A percentile compares a stretch with the other conserved stretches of the same genome.
Conservation (phyloP, 2,797 vertebrate species). For the Thaleichthys pacificus region DNA sequence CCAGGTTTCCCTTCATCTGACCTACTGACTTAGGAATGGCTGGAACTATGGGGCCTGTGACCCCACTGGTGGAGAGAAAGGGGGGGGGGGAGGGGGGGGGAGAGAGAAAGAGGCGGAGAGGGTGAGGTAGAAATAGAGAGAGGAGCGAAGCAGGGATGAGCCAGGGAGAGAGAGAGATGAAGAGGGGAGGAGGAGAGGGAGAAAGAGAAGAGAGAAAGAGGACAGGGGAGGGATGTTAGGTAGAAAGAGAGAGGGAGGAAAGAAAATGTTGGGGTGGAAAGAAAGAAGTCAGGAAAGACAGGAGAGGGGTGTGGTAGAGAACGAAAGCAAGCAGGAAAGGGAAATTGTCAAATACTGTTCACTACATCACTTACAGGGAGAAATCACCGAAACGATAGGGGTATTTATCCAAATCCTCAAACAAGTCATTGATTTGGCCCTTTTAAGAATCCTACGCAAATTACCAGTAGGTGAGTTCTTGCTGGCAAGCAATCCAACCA, state of each 20-base stretch:
- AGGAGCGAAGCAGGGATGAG: slow-evolving; percentile 57
- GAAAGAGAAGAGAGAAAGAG: neutral
- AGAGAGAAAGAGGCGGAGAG: slow-evolving; percentile 28
- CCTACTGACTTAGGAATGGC: slow-evolving; percentile 23
- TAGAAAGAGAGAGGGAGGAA: neutral
- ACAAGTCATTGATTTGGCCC: no score
- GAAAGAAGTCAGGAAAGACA: slow-evolving; percentile 58
- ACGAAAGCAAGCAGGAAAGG: slow-evolving; percentile 26
- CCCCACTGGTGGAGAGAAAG: neutral
- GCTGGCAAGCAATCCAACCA: neutral
- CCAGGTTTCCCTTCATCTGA: slow-evolving; percentile 23
- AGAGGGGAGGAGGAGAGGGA: slow-evolving; percentile 14
- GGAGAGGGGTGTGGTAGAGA: slow-evolving; percentile 53
- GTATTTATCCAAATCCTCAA: no score
- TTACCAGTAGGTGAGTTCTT: no score
- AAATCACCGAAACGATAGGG: no score
- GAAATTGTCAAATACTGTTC: neutral
- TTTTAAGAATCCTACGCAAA: no score
- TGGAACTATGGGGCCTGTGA: slow-evolving; percentile 20
- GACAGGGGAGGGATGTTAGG: slow-evolving; percentile 22
- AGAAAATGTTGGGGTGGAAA: slow-evolving; percentile 18
- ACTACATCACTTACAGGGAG: no score
- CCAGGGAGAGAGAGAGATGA: slow-evolving; percentile 58
- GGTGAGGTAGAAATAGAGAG: neutral
- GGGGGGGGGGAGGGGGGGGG: neutral